Conservation (phyloP, 2,888 invertebrate species). For the Caenorhabditis plicata region DNA sequence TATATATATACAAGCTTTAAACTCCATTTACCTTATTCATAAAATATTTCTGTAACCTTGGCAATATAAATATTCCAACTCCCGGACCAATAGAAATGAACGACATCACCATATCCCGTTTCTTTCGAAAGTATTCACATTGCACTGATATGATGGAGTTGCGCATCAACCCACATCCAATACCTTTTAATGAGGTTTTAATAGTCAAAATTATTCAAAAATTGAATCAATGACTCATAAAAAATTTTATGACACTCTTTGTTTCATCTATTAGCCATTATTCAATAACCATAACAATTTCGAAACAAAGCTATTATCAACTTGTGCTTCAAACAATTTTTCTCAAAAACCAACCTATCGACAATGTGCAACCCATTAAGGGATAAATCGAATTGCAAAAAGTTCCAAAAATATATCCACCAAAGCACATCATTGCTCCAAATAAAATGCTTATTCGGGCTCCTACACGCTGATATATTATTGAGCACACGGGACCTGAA, state of each 20-base stretch:
- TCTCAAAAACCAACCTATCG: slow-evolving; percentile 24
- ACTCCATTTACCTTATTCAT: slow-evolving; percentile 28
- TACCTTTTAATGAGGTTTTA: slow-evolving; percentile 15
- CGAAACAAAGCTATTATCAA: too few relatives aligned
- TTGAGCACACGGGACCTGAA: slow-evolving; percentile 42
- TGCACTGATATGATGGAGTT: slow-evolving; percentile 46
- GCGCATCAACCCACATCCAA: slow-evolving; percentile 47
- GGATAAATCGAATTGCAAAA: slow-evolving; percentile 30
- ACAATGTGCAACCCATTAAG: slow-evolving; percentile 28
- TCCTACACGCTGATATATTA: slow-evolving; percentile 38
- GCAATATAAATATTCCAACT: slow-evolving; percentile 42
- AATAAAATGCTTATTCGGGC: slow-evolving; percentile 34
- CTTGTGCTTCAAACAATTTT: not conserved
- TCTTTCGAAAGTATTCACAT: slow-evolving; percentile 46
- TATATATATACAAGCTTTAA: not conserved
- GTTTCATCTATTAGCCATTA: too few relatives aligned
- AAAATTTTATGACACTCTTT: too few relatives aligned
- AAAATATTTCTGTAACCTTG: slow-evolving; percentile 31
- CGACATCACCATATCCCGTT: slow-evolving; percentile 29
- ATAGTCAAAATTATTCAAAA: not conserved
- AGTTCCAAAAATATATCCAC: slow-evolving; percentile 37
- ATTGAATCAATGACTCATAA: not conserved
- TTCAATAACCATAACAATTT: too few relatives aligned
- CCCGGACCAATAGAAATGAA: slow-evolving; percentile 48
- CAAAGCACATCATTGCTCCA: slow-evolving; percentile 26